Evolutionary conservation across 1,140 invertebrate species (phyloP), one percentile per base, ranked within the genome.

Genomic region (Macrobrachium rosenbergii): DNA sequence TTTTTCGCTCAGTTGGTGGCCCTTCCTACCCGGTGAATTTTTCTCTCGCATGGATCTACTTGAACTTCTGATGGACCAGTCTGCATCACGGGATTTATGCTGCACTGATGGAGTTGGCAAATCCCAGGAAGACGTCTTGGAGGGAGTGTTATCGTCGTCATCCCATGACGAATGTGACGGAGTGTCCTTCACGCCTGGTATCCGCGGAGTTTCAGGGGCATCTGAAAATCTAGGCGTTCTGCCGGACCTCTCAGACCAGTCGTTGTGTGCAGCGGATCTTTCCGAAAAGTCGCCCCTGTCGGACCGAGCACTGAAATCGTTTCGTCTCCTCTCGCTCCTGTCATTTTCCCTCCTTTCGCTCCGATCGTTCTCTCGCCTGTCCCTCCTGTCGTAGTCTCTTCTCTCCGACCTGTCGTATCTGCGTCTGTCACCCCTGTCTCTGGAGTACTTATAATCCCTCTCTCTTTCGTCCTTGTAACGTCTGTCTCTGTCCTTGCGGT

Each of bases 91-190:
- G 76, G 94, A 93, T 2, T 93, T 93, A 88, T 92, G 91, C 60
- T 92, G 91, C 67, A 93, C 91, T 88, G 93, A 93, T 0, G 98
- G 98, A 0, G 98, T 98, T 0, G 97, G 97, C 91, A 97, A 94
- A 92, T 99, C 98, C 97, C 98, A 99, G 72, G 94, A 94, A 8
- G 97, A 98, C 90, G 93, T 93, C 90, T 94, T 94, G 12, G 91
- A 90, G 19, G 94, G 94, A 3, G 93, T 93, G 83, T 92, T 93
- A 52, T 95, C 94, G 88, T 93, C 92, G 28, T 97, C 96, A 91
- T 99, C 97, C 98, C 98, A 90, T 6, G 89, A 52, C n/a, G 83
- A 86, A 28, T 88, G 84, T 0, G 90, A 90, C 12, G 89, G 90
- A 6, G 88, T 89, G 73, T 89, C 89, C 77, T 87, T 89, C 16